Base-by-base conservation (phyloP, 2,113 vertebrate species). In the Rhegmatorhina hoffmannsi region DNA sequence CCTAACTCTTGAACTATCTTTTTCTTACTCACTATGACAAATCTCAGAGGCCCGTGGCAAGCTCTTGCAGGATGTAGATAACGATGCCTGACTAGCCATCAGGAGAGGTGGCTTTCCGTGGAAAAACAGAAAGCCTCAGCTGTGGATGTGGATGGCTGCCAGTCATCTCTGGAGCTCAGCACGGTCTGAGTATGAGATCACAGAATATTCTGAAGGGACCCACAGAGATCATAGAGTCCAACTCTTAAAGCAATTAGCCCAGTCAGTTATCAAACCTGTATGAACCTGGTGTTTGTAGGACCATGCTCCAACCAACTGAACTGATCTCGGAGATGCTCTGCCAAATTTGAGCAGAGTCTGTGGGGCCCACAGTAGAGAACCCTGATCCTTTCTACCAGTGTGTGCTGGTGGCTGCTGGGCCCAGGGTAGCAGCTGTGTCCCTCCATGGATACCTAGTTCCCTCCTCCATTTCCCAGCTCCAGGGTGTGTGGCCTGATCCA, bases 1-100 rank as follows among this genome's bases (percentile, higher is more conserved):
- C 95, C 94, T 84, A 93, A 60, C 83, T 94, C 95, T 90, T 84
- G 88, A 95, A 86, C 95, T 50, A 94, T 94, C 93, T 66, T 92
- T 73, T 29, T 58, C 87, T 73, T 87, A 64, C 93, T 90, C 43
- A 6, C 75, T 26, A 18, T 77, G 92, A 93, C 84, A 91, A 93
- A 87, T 26, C 93, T 87, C 4, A 31, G 89, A 29, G 89, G 84
- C 74, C 82, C 19, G 87, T 91, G 74, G 84, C 74, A 79, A 89
- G 75, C 78, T 49, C 87, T 69, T 28, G 70, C 87, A 96, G 90
- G 93, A 92, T 91, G 82, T 47, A n/a, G 93, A 55, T 85, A 92
- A 92, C 9, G 7, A 62, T 0, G 43, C 62, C 67, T 43, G 63
- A 11, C 15, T 4, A 4, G 20, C 75, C 3, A 0, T 33, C 74